These are phyloP conservation scores for Huso huso DNA, from an alignment of 2,797 vertebrate genomes.

Conservation along the genomic window DNA sequence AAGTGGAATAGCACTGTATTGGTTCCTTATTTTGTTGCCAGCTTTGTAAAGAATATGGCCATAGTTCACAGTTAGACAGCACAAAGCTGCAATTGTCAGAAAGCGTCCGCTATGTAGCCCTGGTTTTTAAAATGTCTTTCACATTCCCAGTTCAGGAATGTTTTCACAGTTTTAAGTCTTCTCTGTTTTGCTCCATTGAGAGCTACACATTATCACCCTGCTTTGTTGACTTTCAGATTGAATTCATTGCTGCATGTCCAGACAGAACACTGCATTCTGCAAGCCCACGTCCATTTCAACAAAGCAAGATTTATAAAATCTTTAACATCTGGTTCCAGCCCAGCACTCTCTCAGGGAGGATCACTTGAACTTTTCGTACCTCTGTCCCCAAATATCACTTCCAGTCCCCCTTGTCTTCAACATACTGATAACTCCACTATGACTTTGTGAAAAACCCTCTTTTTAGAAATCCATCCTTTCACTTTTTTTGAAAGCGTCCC, in stretches of 20 bases:
- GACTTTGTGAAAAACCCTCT: conserved; percentile 14
- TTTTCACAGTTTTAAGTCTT: conserved; percentile 61
- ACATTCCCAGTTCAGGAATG: conserved; percentile 40
- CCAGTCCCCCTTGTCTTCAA: conserved; percentile 34
- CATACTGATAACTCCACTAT: conserved; percentile 48
- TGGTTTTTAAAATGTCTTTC: conserved; percentile 25
- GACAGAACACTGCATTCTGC: conserved; percentile 51
- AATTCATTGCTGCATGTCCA: too few relatives aligned
- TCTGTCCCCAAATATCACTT: conserved; percentile 29
- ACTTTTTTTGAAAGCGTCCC: neutral
- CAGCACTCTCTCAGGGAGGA: conserved; percentile 52
- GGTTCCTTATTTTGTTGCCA: conserved; percentile 13
- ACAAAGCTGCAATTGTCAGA: conserved; percentile 59
- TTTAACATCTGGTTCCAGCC: conserved; percentile 63
- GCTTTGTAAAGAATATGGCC: conserved; percentile 43
- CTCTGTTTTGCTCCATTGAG: conserved; percentile 49
- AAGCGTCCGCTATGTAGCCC: conserved; percentile 62
- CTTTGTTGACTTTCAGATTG: conserved; percentile 25
- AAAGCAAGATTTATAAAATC: conserved; percentile 32
- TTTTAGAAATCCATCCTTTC: conserved; percentile 40
- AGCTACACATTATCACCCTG: conserved; percentile 38
- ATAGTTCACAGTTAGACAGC: conserved; percentile 69
- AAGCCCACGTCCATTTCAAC: conserved; percentile 45
- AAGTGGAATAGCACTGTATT: conserved; percentile 45
- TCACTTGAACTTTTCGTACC: conserved; percentile 48